Evolutionary conservation across 2,888 invertebrate genomes (phyloP).

Genomic region (Drosophila anomelani): DNA sequence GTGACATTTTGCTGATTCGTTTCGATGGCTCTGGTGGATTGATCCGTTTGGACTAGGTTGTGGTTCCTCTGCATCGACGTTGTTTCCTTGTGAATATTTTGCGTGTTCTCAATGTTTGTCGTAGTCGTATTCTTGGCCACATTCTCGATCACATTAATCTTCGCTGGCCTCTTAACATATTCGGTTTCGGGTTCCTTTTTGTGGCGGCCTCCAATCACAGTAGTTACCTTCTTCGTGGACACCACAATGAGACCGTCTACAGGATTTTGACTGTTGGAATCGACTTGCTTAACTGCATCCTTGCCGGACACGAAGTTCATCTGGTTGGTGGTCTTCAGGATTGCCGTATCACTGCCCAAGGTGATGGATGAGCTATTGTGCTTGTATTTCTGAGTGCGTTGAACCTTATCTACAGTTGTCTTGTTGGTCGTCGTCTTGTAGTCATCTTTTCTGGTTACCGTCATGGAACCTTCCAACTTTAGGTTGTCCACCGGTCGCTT

Average conservation of each 20-base stretch:
- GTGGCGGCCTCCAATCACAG: slow-evolving; percentile 80
- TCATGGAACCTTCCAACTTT: slow-evolving; percentile 86
- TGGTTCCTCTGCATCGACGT: slow-evolving; percentile 72
- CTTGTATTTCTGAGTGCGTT: slow-evolving; percentile 70
- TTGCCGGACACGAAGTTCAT: slow-evolving; percentile 86
- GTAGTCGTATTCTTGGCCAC: slow-evolving; percentile 80
- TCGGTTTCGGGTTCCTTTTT: slow-evolving; percentile 83
- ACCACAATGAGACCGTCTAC: slow-evolving; percentile 86
- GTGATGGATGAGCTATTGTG: slow-evolving; percentile 87
- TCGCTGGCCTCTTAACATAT: slow-evolving; percentile 80
- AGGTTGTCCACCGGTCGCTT: slow-evolving; percentile 88
- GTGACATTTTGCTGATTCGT: slow-evolving; percentile 39
- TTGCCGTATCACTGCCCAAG: slow-evolving; percentile 86
- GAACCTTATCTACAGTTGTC: slow-evolving; percentile 52
- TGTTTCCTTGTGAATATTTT: slow-evolving; percentile 76
- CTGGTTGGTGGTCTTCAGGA: slow-evolving; percentile 87
- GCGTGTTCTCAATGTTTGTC: slow-evolving; percentile 80
- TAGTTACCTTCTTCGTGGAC: slow-evolving; percentile 85
- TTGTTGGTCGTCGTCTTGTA: slow-evolving; percentile 60
- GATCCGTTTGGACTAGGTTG: slow-evolving; percentile 56
- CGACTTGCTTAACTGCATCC: slow-evolving; percentile 85
- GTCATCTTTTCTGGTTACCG: slow-evolving; percentile 72
- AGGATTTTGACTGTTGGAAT: slow-evolving; percentile 81
- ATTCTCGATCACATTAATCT: slow-evolving; percentile 83
- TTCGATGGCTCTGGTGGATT: slow-evolving; percentile 47